Conservation (phyloP, 2,797 vertebrate species). For the Eulemur mongoz region DNA sequence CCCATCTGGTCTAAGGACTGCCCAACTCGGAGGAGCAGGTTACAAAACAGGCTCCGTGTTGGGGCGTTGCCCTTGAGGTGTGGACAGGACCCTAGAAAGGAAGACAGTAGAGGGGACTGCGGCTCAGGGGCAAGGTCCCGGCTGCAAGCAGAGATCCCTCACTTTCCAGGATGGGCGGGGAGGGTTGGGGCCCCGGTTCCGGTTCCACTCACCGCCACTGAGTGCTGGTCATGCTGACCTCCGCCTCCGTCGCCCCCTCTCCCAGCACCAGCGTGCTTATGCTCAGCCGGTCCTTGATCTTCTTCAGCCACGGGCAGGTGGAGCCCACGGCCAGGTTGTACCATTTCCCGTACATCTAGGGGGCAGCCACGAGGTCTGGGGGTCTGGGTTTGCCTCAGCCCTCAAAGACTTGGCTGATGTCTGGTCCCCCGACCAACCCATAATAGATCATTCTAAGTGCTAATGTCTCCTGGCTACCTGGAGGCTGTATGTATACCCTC, state of each 20-base stretch:
- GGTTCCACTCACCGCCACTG: slow-evolving; percentile 80
- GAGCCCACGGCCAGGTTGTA: slow-evolving; percentile 88
- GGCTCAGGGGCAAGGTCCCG: background rate
- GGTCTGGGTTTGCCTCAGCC: background rate
- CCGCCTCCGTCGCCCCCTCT: background rate
- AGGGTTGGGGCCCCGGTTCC: too few species aligned
- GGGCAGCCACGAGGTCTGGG: background rate
- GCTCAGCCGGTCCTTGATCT: slow-evolving; percentile 77
- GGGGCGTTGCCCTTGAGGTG: fast-evolving
- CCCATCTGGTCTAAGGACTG: background rate
- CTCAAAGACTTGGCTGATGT: background rate
- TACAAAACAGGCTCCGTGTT: background rate
- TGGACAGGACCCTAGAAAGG: background rate
- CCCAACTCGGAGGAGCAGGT: too few species aligned
- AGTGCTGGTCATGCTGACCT: slow-evolving; percentile 79
- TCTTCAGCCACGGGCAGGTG: slow-evolving; percentile 85
- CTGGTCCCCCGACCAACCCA: background rate
- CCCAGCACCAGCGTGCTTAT: slow-evolving; percentile 88
- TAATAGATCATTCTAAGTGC: background rate
- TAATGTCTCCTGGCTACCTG: fast-evolving
- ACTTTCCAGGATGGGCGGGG: background rate
- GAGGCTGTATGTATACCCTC: background rate
- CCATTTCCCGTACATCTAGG: slow-evolving; percentile 94
- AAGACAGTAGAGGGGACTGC: background rate
- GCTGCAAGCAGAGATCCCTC: background rate